phyloP scores from a whole-genome alignment of 1,140 invertebrate genomes.

The Nasonia vitripennis region DNA sequence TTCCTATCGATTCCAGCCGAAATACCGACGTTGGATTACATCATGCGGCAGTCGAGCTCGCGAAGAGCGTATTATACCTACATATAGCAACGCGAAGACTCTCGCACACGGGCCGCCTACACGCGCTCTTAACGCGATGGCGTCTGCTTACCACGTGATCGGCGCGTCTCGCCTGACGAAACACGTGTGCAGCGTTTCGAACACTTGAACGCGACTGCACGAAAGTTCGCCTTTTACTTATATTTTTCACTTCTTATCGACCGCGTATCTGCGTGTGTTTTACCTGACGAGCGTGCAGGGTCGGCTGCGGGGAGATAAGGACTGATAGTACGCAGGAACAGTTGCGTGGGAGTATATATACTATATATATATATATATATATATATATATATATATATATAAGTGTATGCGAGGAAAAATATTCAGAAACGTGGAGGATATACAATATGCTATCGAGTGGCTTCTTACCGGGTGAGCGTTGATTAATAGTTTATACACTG shows the following conservation, averaged over 20 bases:
- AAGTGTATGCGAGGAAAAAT: background rate
- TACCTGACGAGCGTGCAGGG: background rate
- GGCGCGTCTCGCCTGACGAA: background rate
- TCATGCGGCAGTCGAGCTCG: slow-evolving; percentile 14
- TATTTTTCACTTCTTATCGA: background rate
- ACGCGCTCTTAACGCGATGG: background rate
- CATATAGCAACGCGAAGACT: background rate
- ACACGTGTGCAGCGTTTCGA: too few species aligned
- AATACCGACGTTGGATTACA: slow-evolving; percentile 29
- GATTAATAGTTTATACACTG: background rate
- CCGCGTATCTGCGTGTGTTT: too few species aligned
- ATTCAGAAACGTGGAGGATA: background rate
- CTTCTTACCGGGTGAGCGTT: background rate
- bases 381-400: too few species aligned
- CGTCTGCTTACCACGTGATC: slow-evolving; percentile 32
- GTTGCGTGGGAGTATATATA: too few species aligned
- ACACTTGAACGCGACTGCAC: background rate
- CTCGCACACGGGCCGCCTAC: background rate
- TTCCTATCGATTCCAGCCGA: slow-evolving; percentile 37
- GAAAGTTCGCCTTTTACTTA: background rate
- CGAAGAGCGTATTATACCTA: background rate
- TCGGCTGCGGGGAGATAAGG: background rate
- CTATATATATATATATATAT: too few species aligned
- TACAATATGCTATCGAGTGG: background rate
- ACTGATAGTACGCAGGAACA: background rate